phyloP scores from a whole-genome alignment of 2,888 invertebrate species.

The Ligdia adustata region DNA sequence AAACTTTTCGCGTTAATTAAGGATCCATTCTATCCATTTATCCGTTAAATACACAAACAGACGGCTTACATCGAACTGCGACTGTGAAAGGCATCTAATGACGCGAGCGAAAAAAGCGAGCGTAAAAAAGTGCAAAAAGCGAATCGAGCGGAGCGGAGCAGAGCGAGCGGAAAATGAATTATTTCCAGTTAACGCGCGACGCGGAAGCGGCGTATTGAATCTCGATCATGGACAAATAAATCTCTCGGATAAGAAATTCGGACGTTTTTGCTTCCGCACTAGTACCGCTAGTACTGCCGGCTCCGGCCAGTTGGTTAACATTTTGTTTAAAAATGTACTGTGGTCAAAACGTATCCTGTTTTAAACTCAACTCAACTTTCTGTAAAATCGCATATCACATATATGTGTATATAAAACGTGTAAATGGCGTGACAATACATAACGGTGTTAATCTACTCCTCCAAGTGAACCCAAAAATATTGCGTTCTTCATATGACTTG shows the following conservation, averaged over 20 bases:
- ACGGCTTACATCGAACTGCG: slow-evolving; percentile 5
- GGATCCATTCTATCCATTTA: slow-evolving; percentile 7
- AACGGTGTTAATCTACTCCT: too few relatives aligned
- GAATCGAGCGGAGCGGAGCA: slow-evolving; percentile 11
- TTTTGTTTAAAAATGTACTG: too few relatives aligned
- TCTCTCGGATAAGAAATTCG: slow-evolving; percentile 34
- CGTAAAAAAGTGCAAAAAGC: slow-evolving; percentile 30
- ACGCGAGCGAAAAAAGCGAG: slow-evolving; percentile 14
- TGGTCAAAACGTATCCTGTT: too few relatives aligned
- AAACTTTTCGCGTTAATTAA: slow-evolving; percentile 19
- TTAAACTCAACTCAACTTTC: too few relatives aligned
- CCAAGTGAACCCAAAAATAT: too few relatives aligned
- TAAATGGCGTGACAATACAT: too few relatives aligned
- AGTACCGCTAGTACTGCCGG: too few relatives aligned
- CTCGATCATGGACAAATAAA: slow-evolving; percentile 29
- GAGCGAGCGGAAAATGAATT: slow-evolving; percentile 40
- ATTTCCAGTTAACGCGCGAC: slow-evolving; percentile 40
- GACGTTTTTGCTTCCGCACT: background rate
- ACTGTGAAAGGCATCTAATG: slow-evolving; percentile 27
- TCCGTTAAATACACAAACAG: slow-evolving; percentile 8
- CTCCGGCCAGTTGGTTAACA: too few relatives aligned
- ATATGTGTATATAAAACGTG: too few relatives aligned
- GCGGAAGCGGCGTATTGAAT: slow-evolving; percentile 38
- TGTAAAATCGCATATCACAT: too few relatives aligned
- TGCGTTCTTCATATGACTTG: too few relatives aligned